These are phyloP conservation scores for Synanceia verrucosa DNA, from an alignment of 2,797 vertebrate species.

Conservation along the genomic window DNA sequence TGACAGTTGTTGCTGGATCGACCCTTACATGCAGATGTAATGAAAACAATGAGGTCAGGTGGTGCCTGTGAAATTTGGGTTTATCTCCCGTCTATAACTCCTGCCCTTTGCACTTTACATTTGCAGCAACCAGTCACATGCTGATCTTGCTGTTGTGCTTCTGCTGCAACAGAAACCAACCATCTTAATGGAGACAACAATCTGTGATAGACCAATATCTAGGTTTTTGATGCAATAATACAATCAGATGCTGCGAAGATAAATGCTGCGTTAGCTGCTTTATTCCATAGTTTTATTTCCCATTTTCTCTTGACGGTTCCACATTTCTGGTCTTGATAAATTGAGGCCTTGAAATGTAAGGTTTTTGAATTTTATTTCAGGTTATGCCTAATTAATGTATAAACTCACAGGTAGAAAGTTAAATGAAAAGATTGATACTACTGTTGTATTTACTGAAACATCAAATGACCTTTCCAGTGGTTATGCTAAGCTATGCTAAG, in stretches of 20 bases:
- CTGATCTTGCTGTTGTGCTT: neutral
- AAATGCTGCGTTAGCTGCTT: constrained; percentile 18
- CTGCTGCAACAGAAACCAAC: neutral
- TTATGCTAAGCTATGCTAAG: too few relatives aligned
- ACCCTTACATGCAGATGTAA: neutral
- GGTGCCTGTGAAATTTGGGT: neutral
- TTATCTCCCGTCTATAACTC: constrained; percentile 1
- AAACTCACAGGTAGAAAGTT: neutral
- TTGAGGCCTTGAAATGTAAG: neutral
- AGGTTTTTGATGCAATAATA: neutral
- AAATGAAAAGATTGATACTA: neutral
- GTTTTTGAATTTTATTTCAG: too few relatives aligned
- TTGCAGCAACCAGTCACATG: constrained; percentile 1
- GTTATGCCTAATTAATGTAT: neutral
- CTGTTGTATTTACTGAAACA: too few relatives aligned
- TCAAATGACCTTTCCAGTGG: too few relatives aligned
- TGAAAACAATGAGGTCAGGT: neutral
- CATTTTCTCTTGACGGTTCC: neutral
- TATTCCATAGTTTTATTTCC: constrained; percentile 10
- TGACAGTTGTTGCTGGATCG: neutral
- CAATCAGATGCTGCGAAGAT: neutral
- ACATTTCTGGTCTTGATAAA: neutral
- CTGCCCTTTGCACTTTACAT: constrained; percentile 30
- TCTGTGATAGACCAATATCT: neutral
- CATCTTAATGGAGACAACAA: neutral